Evolutionary conservation across 2,797 vertebrate species (phyloP).

Genomic region (Coilia nasus): DNA sequence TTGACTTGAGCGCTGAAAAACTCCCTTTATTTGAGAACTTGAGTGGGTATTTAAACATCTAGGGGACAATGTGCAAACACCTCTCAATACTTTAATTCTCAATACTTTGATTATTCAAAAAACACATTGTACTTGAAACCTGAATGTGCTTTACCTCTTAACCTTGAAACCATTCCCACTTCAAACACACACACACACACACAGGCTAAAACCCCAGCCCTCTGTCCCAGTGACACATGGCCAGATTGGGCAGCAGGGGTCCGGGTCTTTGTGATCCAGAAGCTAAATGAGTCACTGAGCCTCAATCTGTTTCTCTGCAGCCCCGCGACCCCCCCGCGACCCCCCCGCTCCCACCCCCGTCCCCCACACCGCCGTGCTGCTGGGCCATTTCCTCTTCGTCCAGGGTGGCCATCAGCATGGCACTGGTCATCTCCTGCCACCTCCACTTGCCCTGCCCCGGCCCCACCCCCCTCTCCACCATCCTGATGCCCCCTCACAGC

Average conservation of each 20-base stretch:
- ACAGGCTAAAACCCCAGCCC: background rate
- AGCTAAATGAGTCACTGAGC: constrained; percentile 85
- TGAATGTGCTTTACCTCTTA: background rate
- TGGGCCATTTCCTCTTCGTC: constrained; percentile 29
- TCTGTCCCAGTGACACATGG: constrained; percentile 69
- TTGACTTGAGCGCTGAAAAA: background rate
- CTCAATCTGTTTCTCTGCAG: constrained; percentile 80
- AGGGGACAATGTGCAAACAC: background rate
- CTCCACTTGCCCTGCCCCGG: background rate
- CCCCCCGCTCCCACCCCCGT: background rate
- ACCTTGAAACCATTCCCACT: background rate
- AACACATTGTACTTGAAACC: background rate
- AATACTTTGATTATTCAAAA: background rate
- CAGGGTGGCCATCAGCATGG: constrained; percentile 17
- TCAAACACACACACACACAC: background rate
- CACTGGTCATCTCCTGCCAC: background rate
- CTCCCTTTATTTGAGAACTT: background rate
- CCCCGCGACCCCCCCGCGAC: background rate
- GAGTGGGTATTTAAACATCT: background rate
- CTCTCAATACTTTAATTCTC: background rate
- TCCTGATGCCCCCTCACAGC: constrained; percentile 60
- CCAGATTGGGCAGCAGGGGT: constrained; percentile 81
- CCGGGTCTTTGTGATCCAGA: constrained; percentile 79
- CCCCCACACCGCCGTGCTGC: constrained; percentile 12
- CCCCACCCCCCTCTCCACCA: too few species aligned